phyloP scores from a whole-genome alignment of 2,113 vertebrate species.

The Bombycilla garrulus region DNA sequence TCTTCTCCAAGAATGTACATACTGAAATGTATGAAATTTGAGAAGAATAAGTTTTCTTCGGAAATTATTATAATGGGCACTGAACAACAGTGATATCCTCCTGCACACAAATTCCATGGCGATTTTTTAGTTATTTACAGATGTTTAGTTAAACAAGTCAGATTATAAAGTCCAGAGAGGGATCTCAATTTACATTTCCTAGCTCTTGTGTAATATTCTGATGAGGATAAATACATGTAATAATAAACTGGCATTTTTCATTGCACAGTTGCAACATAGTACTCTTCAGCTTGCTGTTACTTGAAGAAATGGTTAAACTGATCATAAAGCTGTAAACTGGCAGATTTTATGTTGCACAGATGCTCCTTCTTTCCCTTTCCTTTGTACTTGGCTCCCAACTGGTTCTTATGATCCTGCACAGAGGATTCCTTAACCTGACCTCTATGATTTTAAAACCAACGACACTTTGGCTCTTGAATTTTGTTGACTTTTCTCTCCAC shows the following conservation, averaged over 20 bases:
- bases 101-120: neutral
- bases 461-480: slow-evolving; percentile 53
- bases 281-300: neutral
- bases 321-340: neutral
- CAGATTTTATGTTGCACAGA: slow-evolving; percentile 26
- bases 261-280: neutral
- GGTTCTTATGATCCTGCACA: slow-evolving; percentile 38
- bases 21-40: neutral
- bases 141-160: neutral
- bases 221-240: neutral
- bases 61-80: neutral
- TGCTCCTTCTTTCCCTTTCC: slow-evolving; percentile 24
- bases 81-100: neutral
- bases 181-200: neutral
- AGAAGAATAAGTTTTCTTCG: neutral
- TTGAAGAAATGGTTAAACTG: neutral
- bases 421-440: slow-evolving; percentile 54
- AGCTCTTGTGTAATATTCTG: neutral
- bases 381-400: slow-evolving; percentile 51
- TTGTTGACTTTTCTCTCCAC: slow-evolving; percentile 72
- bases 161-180: neutral
- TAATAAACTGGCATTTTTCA: neutral
- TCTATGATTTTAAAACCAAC: slow-evolving; percentile 46
- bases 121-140: neutral
- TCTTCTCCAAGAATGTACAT: neutral